These are phyloP conservation scores for Redunca redunca DNA, from an alignment of 2,113 vertebrate species.

Conservation along the genomic window DNA sequence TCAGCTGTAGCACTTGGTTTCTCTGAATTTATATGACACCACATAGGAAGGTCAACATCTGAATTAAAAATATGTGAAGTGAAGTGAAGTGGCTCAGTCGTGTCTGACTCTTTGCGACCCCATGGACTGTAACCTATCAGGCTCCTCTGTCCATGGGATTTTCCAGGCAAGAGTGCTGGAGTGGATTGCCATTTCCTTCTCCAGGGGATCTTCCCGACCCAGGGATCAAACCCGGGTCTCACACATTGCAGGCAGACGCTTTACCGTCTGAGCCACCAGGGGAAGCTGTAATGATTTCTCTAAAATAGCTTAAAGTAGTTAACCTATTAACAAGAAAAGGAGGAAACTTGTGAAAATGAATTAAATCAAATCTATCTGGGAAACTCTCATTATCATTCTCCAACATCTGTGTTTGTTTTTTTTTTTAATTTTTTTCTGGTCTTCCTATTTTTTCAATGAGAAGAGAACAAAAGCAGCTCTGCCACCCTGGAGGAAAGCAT, in stretches of 20 bases:
- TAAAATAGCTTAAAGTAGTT: slow-evolving; percentile 34
- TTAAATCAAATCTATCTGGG: not conserved
- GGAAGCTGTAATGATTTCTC: not conserved
- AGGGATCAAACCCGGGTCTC: no score
- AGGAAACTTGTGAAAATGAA: not conserved
- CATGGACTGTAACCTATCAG: no score
- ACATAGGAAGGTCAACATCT: slow-evolving; percentile 15
- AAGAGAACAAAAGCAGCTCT: not conserved
- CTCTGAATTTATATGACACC: slow-evolving; percentile 33
- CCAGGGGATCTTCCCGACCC: no score
- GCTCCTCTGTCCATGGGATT: no score
- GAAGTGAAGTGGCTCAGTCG: no score
- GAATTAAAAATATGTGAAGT: slow-evolving; percentile 19
- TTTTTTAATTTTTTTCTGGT: not conserved
- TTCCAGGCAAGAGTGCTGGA: no score
- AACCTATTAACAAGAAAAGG: slow-evolving; percentile 30
- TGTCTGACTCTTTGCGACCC: no score
- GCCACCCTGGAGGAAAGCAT: not conserved
- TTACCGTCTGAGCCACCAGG: no score
- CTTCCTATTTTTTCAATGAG: not conserved
- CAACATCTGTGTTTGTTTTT: not conserved
- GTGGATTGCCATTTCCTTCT: no score
- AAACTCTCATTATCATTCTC: not conserved
- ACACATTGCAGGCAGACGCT: no score
- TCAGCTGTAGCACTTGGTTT: not conserved